Base-by-base conservation (phyloP, 2,113 vertebrate genomes). In the Solea senegalensis region DNA sequence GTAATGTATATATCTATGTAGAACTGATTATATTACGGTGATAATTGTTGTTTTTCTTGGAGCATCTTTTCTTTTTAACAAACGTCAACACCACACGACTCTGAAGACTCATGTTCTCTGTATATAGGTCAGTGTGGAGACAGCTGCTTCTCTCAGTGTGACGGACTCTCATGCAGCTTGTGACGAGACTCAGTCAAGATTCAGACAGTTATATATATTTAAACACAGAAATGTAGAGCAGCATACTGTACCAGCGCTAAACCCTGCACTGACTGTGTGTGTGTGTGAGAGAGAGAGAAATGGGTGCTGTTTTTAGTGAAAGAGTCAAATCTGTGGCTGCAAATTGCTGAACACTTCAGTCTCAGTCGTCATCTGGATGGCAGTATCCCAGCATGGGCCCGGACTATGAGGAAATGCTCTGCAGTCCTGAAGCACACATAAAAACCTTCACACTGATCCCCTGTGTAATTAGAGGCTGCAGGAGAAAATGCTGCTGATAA, bases 361-460 rank as follows among this genome's bases (percentile, higher is more conserved):
- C 73, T 86, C 63, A 8, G 72, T 80, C 81, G 40, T 88, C 85
- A 87, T 89, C 88, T 87, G 69, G 78, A 86, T 68, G 72, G 84
- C 80, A 84, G 86, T 26, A 87, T 83, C 86, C 76, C 88, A 91
- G 88, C 88, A 76, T 83, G 89, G 52, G 82, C 54, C 84, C 11
- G 14, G 82, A 85, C 74, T 84, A 85, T 68, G 85, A 90, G 87
- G 80, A 88, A 91, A 87, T 81, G 54, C 85, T 88, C 75, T 45
- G 78, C 77, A 75, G 78, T 89, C 86, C 85, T 87, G 27, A 69
- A 78, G 78, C 72, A 69, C 85, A 87, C 69, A 90, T 91, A 87
- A 90, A 91, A 89, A 2, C 58, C 65, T 59, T 69, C 67, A 84
- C 65, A 83, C 81, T 82, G 79, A 85, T 89, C 86, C 84, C 78